Evolutionary conservation across 2,113 vertebrate genomes (phyloP).

Genomic region (Tursiops truncatus): DNA sequence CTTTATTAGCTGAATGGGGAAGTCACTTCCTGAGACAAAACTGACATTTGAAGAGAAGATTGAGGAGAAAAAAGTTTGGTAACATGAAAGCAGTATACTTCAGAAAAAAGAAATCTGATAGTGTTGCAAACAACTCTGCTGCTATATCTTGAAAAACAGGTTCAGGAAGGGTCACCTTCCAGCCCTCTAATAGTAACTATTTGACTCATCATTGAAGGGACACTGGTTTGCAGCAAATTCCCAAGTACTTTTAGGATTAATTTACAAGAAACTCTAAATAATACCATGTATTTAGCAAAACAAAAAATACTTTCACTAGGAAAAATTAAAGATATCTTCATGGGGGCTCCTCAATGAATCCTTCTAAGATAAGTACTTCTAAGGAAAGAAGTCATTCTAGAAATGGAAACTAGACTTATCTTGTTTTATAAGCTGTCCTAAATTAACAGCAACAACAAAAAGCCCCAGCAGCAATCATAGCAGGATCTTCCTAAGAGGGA

Average conservation of each 20-base stretch:
- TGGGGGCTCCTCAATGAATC: background rate
- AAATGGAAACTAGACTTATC: background rate
- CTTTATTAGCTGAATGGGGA: background rate
- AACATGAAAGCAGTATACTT: background rate
- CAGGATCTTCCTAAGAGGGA: background rate
- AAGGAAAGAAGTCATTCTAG: constrained; percentile 18
- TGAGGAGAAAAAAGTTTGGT: background rate
- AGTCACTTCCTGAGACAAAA: constrained; percentile 21
- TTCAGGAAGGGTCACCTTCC: background rate
- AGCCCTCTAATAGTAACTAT: background rate
- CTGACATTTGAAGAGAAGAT: constrained; percentile 3
- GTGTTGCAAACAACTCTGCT: background rate
- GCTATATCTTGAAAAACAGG: background rate
- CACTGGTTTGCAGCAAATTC: constrained; percentile 20
- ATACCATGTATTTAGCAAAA: constrained; percentile 18
- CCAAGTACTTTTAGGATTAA: constrained; percentile 10
- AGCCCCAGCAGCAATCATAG: background rate
- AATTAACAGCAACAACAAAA: background rate
- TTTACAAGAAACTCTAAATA: background rate
- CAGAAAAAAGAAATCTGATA: background rate
- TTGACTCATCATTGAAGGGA: constrained; percentile 13
- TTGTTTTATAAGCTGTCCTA: background rate
- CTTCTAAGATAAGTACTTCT: background rate
- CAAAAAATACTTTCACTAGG: background rate
- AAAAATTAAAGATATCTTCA: background rate